These are phyloP conservation scores for Lagopus muta DNA, from an alignment of 2,113 vertebrate species.

Conservation along the genomic window DNA sequence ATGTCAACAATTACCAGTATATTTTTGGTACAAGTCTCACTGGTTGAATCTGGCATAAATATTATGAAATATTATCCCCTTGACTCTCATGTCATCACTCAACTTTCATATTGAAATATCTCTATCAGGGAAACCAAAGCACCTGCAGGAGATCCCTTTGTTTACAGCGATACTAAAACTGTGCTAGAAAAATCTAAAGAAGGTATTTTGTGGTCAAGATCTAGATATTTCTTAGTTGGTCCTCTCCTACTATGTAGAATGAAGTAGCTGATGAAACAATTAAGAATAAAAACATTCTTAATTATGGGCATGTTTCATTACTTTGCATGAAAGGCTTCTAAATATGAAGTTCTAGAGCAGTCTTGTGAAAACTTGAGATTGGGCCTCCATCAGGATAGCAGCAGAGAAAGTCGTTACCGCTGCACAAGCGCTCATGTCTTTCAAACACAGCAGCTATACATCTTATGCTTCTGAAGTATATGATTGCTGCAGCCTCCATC, in stretches of 20 bases:
- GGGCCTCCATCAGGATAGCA: background rate
- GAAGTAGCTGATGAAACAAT: background rate
- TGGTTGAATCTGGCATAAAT: background rate
- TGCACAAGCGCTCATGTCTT: fast-evolving
- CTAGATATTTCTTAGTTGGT: background rate
- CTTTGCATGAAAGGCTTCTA: background rate
- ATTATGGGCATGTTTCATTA: background rate
- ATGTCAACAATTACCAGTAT: background rate
- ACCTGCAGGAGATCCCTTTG: background rate
- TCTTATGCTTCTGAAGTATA: background rate
- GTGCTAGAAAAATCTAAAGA: background rate
- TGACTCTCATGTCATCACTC: background rate
- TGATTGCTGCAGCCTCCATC: background rate
- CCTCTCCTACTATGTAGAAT: fast-evolving
- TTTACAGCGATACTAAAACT: background rate
- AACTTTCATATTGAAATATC: background rate
- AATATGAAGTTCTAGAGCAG: background rate
- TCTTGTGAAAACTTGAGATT: background rate
- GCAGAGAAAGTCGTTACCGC: background rate
- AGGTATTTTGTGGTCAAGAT: background rate
- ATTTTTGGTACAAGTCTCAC: background rate
- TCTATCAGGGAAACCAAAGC: background rate
- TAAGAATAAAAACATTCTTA: background rate
- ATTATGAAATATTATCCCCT: background rate
- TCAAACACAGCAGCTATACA: background rate